Base-by-base conservation (phyloP, 92 coral and sea anemone species). In the Phymanthus crucifer region DNA sequence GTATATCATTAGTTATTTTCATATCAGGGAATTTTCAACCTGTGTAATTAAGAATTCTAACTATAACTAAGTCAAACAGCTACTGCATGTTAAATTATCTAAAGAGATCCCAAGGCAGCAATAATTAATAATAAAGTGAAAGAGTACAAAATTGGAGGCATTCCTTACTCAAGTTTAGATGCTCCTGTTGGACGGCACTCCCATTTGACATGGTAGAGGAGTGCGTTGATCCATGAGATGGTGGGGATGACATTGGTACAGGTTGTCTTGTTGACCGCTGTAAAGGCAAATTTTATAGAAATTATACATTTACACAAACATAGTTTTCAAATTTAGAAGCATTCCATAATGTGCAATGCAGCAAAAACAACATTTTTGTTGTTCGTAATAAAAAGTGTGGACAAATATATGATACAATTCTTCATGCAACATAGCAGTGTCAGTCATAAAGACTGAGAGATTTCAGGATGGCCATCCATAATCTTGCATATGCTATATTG, bases 181-280 rank as follows among this genome's bases (percentile, higher is more conserved):
- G 24, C 16, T 77, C 81, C 23, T 18, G 36, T 9, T 73, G 79
- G 18, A 21, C 3, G 24, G 43, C 66, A 21, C 71, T 82, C 1
- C 86, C 86, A 46, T 82, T 83, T 27, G 85, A 78, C 45, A 81
- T 72, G 74, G 85, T 85, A 35, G 88, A 73, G 27, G 97, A 92
- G 19, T 86, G 76, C n/a, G 48, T 83, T 17, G 88, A 87, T 5
- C 88, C 85, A 21, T 87, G 91, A 46, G 91, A 87, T 19, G 80
- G 74, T 27, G 69, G 91, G 17, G 94, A 92, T 9, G 91, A 45
- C 58, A 75, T 82, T 17, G 84, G 74, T 6, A 58, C 58, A 56
- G 77, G 71, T 38, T 92, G 89, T 36, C 97, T 78, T 47, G 97
- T 90, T 38, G 97, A 92, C 65, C 97, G 81, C 97, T 92, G 37